Conservation (phyloP, 2,113 vertebrate species). For the Albula glossodonta region DNA sequence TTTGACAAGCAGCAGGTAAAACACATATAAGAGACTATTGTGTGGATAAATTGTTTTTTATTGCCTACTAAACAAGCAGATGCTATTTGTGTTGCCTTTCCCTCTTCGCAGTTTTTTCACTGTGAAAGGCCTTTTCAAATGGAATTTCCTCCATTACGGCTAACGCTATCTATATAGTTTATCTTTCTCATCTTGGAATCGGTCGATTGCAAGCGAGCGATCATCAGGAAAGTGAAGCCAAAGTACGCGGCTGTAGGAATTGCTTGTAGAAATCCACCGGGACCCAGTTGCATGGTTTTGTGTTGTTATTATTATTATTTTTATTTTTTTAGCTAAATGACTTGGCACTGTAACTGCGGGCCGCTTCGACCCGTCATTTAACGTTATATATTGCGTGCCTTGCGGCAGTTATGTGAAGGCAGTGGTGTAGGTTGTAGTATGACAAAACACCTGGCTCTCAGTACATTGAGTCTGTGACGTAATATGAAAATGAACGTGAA, state of each 20-base stretch:
- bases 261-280: background rate
- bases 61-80: background rate
- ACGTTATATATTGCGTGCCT: too few species aligned
- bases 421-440: background rate
- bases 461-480: background rate
- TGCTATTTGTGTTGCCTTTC: background rate
- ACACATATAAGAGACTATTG: background rate
- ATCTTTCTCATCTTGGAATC: background rate
- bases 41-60: background rate
- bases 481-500: background rate
- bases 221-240: background rate
- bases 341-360: background rate
- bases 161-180: background rate
- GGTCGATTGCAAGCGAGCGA: background rate
- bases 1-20: conserved; percentile 92
- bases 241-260: background rate
- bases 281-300: background rate
- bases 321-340: background rate
- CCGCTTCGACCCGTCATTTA: background rate
- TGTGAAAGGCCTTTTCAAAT: background rate
- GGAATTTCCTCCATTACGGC: background rate
- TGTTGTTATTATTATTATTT: background rate
- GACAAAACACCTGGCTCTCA: background rate
- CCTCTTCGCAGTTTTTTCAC: background rate
- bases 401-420: background rate